Conservation (phyloP, 2,888 invertebrate genomes). For the Caenorhabditis zanzibari region DNA sequence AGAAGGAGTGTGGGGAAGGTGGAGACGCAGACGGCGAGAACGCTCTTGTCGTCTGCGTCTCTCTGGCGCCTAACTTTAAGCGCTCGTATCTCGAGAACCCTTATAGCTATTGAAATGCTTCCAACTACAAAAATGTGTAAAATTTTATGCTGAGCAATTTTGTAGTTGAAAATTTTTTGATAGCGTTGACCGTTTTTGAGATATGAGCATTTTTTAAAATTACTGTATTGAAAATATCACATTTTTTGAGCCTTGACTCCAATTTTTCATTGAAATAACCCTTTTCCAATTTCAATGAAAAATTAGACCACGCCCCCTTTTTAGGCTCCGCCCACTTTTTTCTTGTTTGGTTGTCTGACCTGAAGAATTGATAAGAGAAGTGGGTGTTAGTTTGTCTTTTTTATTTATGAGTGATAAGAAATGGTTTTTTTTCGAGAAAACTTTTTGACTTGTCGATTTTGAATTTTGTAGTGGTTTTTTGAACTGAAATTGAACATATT, state of each 20-base stretch:
- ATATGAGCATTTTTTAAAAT: constrained; percentile 12
- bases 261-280: neutral
- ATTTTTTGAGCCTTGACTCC: neutral
- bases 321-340: constrained; percentile 29
- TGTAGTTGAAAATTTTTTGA: constrained; percentile 7
- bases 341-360: constrained; percentile 26
- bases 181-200: too few relatives aligned
- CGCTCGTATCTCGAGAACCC: too few relatives aligned
- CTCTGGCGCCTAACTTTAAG: too few relatives aligned
- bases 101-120: too few relatives aligned
- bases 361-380: constrained; percentile 12
- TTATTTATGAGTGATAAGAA: constrained; percentile 9
- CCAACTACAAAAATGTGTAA: too few relatives aligned
- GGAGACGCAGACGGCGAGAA: too few relatives aligned
- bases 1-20: too few relatives aligned
- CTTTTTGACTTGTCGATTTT: neutral
- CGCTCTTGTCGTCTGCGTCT: too few relatives aligned
- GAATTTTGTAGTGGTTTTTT: neutral
- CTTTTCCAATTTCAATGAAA: constrained; percentile 6
- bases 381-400: neutral
- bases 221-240: constrained; percentile 1
- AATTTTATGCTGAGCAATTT: constrained; percentile 18
- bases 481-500: neutral
- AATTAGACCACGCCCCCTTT: neutral
- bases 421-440: neutral